A percentile compares a stretch with the other conserved stretches of the same genome.
Conservation (phyloP, 2,888 invertebrate species). For the Clitarchus hookeri region DNA sequence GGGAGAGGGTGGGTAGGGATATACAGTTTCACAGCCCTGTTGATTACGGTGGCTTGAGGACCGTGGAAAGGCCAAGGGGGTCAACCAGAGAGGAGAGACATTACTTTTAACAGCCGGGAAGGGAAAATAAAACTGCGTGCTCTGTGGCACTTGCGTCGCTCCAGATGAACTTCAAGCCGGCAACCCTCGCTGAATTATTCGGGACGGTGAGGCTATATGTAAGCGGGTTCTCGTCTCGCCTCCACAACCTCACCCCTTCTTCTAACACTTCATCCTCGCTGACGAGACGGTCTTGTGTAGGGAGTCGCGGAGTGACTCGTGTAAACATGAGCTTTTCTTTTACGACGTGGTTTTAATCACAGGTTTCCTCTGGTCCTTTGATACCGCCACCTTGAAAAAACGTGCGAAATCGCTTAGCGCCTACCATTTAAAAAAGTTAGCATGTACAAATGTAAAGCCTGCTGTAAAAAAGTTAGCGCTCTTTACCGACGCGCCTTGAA, state of each 20-base stretch:
- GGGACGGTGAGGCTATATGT: not conserved
- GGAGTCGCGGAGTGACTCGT: not conserved
- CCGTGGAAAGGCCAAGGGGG: not conserved
- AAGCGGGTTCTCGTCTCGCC: not conserved
- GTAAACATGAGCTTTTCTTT: not conserved
- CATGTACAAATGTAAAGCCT: too few relatives aligned
- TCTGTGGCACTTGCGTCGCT: not conserved
- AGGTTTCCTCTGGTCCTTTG: not conserved
- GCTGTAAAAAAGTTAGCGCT: too few relatives aligned
- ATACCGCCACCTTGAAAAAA: too few relatives aligned
- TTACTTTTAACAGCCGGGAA: not conserved
- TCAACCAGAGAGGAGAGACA: not conserved
- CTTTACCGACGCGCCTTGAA: too few relatives aligned
- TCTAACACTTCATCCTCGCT: not conserved
- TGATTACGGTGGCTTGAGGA: not conserved
- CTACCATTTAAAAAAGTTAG: too few relatives aligned
- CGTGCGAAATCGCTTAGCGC: too few relatives aligned
- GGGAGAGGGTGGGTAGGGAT: not conserved
- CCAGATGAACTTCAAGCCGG: not conserved
- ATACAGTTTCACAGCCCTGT: not conserved
- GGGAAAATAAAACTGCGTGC: not conserved
- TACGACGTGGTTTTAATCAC: not conserved
- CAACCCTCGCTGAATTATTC: not conserved
- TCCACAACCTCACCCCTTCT: not conserved
- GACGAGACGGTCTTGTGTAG: not conserved